Base-by-base conservation (phyloP, 2,888 invertebrate species). In the Eulithis prunata region DNA sequence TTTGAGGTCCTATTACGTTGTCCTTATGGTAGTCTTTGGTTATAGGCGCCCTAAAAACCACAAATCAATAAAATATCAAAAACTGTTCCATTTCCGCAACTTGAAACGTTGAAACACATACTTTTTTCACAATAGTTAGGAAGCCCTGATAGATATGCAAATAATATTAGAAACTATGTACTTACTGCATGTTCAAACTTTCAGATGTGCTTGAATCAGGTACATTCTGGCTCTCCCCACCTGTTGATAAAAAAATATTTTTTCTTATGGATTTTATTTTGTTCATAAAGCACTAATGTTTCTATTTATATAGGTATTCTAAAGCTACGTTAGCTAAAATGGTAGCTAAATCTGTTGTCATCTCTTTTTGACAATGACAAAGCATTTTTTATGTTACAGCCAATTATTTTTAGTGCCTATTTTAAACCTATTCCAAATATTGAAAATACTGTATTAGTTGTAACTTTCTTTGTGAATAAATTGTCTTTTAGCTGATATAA, bases 151-250 rank as follows among this genome's bases (percentile, higher is more conserved):
- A 41, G 3, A 4, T 51, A 21, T 21, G 21, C 21, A 21, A 32
- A 28, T 6, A 43, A 46, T 14, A 54, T 56, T 49, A 54, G 38
- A 57, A 55, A 52, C 41, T 54, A 61, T 14, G 66, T 55, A 85
- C 90, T 86, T 83, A 90, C 90, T 78, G 78, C 52, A 74, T 57
- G 73, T 75, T 79, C 36, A 77, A 69, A 65, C 73, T 83, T 75
- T 88, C 89, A 53, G 88, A 82, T 54, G 87, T 88, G 72, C 86
- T 89, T 2, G 88, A 89, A 80, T 88, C 88, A 68, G 90, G 87
- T 72, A 87, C 80, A 73, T 73, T 78, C 54, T 70, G 74, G 72
- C 73, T 78, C 57, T 78, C 78, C 57, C 75, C 70, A 62, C 79
- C 87, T 86, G 62, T 53, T 63, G 21, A 79, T 43, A 53, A 57